Conservation (phyloP, 2,797 vertebrate species). For the Novumbra hubbsi region DNA sequence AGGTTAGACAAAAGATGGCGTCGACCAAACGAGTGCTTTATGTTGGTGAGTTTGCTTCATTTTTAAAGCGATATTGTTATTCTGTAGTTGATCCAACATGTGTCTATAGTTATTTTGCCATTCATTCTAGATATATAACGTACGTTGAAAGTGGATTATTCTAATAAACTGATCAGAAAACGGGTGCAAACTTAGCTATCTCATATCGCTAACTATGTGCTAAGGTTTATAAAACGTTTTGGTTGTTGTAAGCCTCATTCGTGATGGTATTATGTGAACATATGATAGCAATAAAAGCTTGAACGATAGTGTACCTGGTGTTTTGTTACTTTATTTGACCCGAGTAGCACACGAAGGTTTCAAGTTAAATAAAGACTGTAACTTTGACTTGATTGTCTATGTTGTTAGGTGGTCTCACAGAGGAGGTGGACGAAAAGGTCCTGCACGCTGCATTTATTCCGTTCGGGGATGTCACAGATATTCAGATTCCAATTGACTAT, state of each 20-base stretch:
- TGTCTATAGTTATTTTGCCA: not conserved
- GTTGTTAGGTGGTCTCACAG: conserved; percentile 85
- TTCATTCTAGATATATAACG: not conserved
- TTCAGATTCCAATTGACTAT: conserved; percentile 97
- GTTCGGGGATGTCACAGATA: conserved; percentile 93
- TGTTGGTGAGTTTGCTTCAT: conserved; percentile 77
- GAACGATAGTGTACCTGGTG: not conserved
- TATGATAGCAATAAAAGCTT: too few species aligned
- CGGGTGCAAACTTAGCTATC: not conserved
- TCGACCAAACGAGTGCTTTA: conserved; percentile 87
- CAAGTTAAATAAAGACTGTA: too few species aligned
- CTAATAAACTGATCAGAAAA: not conserved
- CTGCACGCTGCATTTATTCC: conserved; percentile 95
- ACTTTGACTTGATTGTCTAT: not conserved
- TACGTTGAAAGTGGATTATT: not conserved
- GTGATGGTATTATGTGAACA: not conserved
- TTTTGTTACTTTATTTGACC: not conserved
- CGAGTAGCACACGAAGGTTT: not conserved
- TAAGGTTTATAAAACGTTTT: not conserved
- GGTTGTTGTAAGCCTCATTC: not conserved
- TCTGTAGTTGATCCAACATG: not conserved
- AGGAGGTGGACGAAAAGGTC: conserved; percentile 96
- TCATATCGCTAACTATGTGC: not conserved
- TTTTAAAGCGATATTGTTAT: not conserved
- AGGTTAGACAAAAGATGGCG: conserved; percentile 80